Evolutionary conservation across 2,113 vertebrate species (phyloP), one percentile per base, ranked within the genome.

Genomic region (Nerophis ophidion): DNA sequence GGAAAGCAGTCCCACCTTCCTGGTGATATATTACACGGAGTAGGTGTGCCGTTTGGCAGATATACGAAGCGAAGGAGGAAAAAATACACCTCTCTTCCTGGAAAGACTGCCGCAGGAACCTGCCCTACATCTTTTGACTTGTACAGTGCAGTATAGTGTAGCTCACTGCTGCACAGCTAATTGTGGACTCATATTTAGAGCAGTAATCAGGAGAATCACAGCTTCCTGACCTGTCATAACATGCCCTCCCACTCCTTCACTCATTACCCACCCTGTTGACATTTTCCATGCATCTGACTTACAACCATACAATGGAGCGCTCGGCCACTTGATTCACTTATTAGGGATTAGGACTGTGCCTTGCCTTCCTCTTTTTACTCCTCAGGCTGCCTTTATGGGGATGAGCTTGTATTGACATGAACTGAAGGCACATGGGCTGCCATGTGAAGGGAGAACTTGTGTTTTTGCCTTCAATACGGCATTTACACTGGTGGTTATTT

Each of bases 221-320:
- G 63, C 68, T 79, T 77, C 73, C 69, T 71, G 65, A 47, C 36
- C 60, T 73, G 66, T 71, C 74, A 70, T 76, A 74, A 74, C 72
- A 81, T 70, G 65, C 57, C 74, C 68, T 68, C 80, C 74, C 16
- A 70, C 70, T 79, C 65, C 16, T 76, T 59, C 58, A 60, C 74
- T 86, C 70, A 86, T 85, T 82, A 74, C 48, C 66, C 63, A 61
- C 75, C 69, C 60, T 60, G 70, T 76, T 85, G 77, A 86, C 83
- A 84, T 88, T 86, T 84, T 71, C 16, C 54, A 35, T 2, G 38
- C 65, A 78, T 67, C 71, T 14, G 58, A 80, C 81, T 81, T 77
- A 73, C 66, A 81, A 71, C 68, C 58, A 13, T 73, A 74, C 80
- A 75, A 75, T 70, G 80, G 66, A 68, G 75, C 70, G 56, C 86